phyloP scores from a whole-genome alignment of 2,797 vertebrate species.

The Chlorospingus semifuscus region DNA sequence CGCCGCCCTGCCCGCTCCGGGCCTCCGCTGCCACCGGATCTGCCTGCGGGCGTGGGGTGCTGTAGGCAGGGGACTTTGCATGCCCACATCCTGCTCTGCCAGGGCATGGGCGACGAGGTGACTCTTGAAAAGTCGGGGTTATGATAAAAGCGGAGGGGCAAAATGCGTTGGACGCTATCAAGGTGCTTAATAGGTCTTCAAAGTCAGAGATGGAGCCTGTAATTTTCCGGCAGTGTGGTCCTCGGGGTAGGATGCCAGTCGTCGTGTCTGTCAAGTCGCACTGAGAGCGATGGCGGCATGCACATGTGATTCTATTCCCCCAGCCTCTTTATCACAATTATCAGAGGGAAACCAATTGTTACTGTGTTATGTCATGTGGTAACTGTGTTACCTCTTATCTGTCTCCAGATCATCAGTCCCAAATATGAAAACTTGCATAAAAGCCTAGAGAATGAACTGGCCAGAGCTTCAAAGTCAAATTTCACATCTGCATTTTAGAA shows the following conservation, averaged over 20 bases:
- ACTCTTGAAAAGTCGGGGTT: neutral
- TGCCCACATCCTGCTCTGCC: neutral
- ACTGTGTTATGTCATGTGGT: neutral
- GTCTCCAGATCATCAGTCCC: neutral
- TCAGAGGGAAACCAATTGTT: neutral
- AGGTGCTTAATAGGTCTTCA: neutral
- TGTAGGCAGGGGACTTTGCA: neutral
- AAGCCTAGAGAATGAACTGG: neutral
- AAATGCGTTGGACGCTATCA: neutral
- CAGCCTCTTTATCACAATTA: conserved; percentile 1
- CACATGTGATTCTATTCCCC: neutral
- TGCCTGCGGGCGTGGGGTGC: neutral
- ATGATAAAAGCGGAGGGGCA: neutral
- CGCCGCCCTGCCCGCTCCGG: neutral
- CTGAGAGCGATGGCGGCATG: neutral
- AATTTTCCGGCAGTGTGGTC: neutral
- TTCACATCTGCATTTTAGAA: conserved; percentile 15
- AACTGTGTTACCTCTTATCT: neutral
- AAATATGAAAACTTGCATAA: neutral
- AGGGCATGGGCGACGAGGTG: neutral
- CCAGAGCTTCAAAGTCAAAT: conserved; percentile 22
- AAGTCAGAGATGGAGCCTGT: neutral
- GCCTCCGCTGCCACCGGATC: neutral
- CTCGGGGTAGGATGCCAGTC: neutral
- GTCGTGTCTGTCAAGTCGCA: neutral